phyloP scores from a whole-genome alignment of 2,888 invertebrate genomes.

The Melinaea menophilus region DNA sequence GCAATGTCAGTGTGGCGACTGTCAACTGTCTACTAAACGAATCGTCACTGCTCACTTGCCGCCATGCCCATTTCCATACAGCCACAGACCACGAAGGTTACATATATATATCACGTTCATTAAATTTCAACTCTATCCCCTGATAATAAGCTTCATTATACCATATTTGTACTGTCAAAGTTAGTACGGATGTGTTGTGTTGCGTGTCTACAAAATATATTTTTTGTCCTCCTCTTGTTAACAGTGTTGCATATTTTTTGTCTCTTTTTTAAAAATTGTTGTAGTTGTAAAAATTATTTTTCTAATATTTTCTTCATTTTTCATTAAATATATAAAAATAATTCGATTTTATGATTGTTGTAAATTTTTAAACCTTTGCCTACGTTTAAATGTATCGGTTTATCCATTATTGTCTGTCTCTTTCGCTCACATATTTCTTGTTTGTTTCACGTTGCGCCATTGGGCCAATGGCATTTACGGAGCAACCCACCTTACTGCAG shows the following conservation, averaged over 20 bases:
- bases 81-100: constrained; percentile 32
- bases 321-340: neutral
- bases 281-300: constrained; percentile 35
- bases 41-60: constrained; percentile 72
- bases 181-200: constrained; percentile 36
- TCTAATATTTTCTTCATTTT: constrained; percentile 10
- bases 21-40: constrained; percentile 78
- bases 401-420: constrained; percentile 52
- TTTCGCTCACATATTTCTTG: constrained; percentile 68
- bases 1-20: constrained; percentile 77
- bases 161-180: constrained; percentile 17
- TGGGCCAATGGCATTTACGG: constrained; percentile 76
- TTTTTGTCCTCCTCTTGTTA: constrained; percentile 50
- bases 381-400: constrained; percentile 10
- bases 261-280: constrained; percentile 47
- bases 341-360: neutral
- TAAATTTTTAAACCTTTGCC: neutral
- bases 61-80: constrained; percentile 73
- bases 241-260: constrained; percentile 37
- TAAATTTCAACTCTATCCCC: constrained; percentile 32
- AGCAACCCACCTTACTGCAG: constrained; percentile 74
- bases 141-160: constrained; percentile 32
- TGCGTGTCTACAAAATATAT: constrained; percentile 51
- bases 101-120: constrained; percentile 33
- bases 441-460: constrained; percentile 72